Evolutionary conservation across 1,140 invertebrate genomes (phyloP), one percentile per base, ranked within the genome.

Genomic region (Drosophila prosaltans): DNA sequence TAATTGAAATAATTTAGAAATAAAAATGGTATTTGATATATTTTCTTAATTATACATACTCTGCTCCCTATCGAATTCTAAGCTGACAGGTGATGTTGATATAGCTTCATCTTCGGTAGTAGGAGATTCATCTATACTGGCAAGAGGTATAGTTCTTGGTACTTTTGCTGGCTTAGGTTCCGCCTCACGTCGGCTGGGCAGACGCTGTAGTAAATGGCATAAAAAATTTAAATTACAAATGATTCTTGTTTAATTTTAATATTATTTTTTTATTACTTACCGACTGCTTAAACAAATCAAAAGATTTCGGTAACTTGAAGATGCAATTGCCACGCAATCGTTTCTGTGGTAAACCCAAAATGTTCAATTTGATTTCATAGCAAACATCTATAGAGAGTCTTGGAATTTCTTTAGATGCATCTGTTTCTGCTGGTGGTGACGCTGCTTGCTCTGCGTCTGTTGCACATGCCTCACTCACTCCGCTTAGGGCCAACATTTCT

Each of bases 61-160:
- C 7, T 45, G 51, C 2, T 85, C 65, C 1, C 2, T 2, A 28
- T 86, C 80, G 11, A 86, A 86, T 45, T 86, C 83, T 39, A 80
- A 43, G 48, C 68, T 67, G n/a, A 57, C n/a, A 16, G 68, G 65
- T 5, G 69, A 40, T 0, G 0, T 41, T 2, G 51, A 8, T 6
- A 26, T 5, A 43, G 28, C 59, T 11, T 26, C 40, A 5, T 55
- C 43, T 11, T 26, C 36, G 21, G n/a, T 2, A 30, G 36, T n/a
- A 1, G 45, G 11, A 32, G 26, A 28, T 45, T 48, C 58, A 36
- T 41, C 45, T 30, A n/a, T 1, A n/a, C 16, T 5, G 10, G 21
- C 6, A 5, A 39, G 1, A 32, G 7, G 0, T 6, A 32, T 51
- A 0, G n/a, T 1, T 3, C 54, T 39, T 54, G 2, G 16, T 2